Evolutionary conservation across 2,888 invertebrate genomes (phyloP), one percentile per base, ranked within the genome.

Genomic region (Aporophyla nigra): DNA sequence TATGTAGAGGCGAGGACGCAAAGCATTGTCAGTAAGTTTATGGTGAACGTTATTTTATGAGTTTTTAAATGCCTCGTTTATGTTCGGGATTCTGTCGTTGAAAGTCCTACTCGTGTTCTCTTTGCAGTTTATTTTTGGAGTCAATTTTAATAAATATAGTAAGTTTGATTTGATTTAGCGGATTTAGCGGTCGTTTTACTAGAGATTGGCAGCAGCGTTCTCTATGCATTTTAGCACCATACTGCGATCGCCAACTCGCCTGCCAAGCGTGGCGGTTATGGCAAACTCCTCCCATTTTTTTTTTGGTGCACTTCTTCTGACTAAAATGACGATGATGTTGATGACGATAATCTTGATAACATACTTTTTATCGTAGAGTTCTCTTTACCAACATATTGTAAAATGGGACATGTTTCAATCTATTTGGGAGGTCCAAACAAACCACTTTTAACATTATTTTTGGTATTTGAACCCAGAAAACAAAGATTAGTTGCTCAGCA

Each of bases 11-110:
- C 83, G 84, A 83, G 80, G 84, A 84, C 82, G 74, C 84, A 84
- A 71, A 76, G 86, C 81, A 88, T 90, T 90, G 90, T 91, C 88
- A 82, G 83, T 73, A 78, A 73, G 74, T 82, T 90, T 89, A 88
- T 86, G 88, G 84, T 86, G 85, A 84, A 86, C 84, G 82, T 79
- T 81, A 87, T 85, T 90, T 89, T 87, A 90, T 85, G 82, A 85
- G 83, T 88, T 89, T 89, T 90, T 87, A 89, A 91, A 89, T 78
- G 79, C 72, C 76, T 69, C 72, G 72, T 78, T 85, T 80, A 77
- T 75, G 71, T 83, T 84, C 19, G 66, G 21, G 54, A 58, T 61
- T 62, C 51, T 61, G n/a, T 69, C 79, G 53, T 71, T 69, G 56
- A 56, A 68, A 56, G 33, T 67, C 62, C 43, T 16, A 58, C 9